Conservation (phyloP, 2,888 invertebrate species). For the Neoascia interrupta region DNA sequence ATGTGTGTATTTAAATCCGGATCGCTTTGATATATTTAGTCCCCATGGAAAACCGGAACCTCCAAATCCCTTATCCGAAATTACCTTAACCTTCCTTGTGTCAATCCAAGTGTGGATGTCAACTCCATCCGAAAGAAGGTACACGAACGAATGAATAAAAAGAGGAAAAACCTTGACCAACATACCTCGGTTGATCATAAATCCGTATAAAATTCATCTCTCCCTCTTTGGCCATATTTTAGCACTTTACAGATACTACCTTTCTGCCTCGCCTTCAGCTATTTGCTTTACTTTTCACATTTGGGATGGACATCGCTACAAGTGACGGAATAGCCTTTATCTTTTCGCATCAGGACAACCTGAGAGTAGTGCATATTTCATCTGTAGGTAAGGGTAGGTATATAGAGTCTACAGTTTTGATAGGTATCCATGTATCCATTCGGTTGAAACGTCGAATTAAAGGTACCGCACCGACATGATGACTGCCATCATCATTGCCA, state of each 20-base stretch:
- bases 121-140: too few species aligned
- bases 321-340: constrained; percentile 36
- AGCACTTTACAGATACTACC: too few species aligned
- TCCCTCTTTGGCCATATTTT: constrained; percentile 25
- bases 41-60: neutral
- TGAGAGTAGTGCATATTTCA: constrained; percentile 31
- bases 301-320: constrained; percentile 20
- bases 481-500: constrained; percentile 8
- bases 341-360: constrained; percentile 27
- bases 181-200: constrained; percentile 32
- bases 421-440: constrained; percentile 5
- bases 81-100: neutral
- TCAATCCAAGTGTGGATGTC: too few species aligned
- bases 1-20: too few species aligned
- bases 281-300: constrained; percentile 27
- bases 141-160: constrained; percentile 1
- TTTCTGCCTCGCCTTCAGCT: neutral
- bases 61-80: neutral
- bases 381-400: constrained; percentile 40
- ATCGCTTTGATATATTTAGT: constrained; percentile 7
- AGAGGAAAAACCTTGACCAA: constrained; percentile 9
- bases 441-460: neutral
- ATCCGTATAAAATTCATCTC: constrained; percentile 45
- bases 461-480: neutral
- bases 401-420: constrained; percentile 35